Conservation (phyloP, 2,797 vertebrate species). For the Bradypodion pumilum region DNA sequence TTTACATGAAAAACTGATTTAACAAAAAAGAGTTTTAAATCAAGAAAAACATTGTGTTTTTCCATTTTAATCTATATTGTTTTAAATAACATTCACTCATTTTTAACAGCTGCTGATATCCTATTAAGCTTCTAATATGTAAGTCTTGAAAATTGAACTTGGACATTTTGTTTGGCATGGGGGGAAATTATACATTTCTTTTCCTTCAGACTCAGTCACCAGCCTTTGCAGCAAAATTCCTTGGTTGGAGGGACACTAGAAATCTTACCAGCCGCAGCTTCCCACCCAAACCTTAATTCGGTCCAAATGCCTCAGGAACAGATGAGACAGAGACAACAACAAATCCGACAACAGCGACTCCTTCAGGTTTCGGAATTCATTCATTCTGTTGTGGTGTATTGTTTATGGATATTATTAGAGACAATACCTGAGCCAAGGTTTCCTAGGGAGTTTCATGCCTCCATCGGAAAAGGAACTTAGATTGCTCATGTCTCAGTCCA, state of each 20-base stretch:
- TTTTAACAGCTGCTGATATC: not conserved
- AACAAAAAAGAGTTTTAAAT: too few relatives aligned
- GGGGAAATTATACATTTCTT: not conserved
- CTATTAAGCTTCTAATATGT: not conserved
- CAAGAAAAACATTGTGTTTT: not conserved
- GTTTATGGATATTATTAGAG: not conserved
- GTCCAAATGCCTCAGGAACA: slow-evolving; percentile 70
- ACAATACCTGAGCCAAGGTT: too few relatives aligned
- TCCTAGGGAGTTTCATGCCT: too few relatives aligned
- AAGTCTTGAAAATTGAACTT: not conserved
- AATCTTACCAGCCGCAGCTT: slow-evolving; percentile 38
- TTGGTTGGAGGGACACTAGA: slow-evolving; percentile 68
- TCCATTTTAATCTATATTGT: not conserved
- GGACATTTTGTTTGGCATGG: not conserved
- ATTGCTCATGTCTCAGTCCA: too few relatives aligned
- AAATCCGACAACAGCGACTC: slow-evolving; percentile 71
- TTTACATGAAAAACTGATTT: too few relatives aligned
- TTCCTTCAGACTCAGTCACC: slow-evolving; percentile 71
- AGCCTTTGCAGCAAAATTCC: slow-evolving; percentile 72
- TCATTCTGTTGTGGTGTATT: not conserved
- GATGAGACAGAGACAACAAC: slow-evolving; percentile 69
- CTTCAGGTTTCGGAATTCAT: slow-evolving; percentile 70
- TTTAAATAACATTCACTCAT: not conserved
- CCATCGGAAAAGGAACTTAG: too few relatives aligned
- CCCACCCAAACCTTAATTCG: slow-evolving; percentile 53